These are phyloP conservation scores for Nesidiocoris tenuis DNA, from an alignment of 2,888 invertebrate genomes.

Conservation along the genomic window DNA sequence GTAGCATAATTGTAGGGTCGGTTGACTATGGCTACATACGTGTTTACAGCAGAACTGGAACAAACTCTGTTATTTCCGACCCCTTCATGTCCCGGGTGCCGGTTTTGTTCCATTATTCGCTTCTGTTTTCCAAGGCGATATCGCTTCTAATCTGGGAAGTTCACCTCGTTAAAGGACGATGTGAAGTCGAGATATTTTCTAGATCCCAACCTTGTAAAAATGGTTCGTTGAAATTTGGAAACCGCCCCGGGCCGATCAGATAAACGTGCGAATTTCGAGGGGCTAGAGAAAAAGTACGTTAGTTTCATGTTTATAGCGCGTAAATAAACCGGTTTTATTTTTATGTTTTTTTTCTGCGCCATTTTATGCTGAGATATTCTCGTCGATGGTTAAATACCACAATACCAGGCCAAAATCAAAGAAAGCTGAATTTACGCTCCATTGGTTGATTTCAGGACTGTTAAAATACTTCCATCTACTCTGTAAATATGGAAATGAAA, in stretches of 20 bases:
- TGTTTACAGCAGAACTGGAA: constrained; percentile 26
- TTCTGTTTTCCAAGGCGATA: not conserved
- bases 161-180: not conserved
- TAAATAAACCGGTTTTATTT: no score
- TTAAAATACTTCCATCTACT: no score
- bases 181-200: not conserved
- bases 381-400: no score
- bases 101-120: not conserved
- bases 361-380: no score
- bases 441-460: no score
- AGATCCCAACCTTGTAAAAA: not conserved
- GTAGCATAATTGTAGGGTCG: constrained; percentile 15
- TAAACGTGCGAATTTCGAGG: not conserved
- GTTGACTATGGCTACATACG: constrained; percentile 27
- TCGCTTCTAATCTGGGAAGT: not conserved
- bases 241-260: not conserved
- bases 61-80: constrained; percentile 1
- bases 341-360: no score
- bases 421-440: no score
- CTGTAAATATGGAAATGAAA: no score
- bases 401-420: no score
- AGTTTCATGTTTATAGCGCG: no score
- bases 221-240: not conserved
- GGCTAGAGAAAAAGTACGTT: no score
- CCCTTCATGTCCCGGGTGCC: constrained; percentile 5